Evolutionary conservation across 2,888 invertebrate genomes (phyloP).

Genomic region (Rosalia funebris): DNA sequence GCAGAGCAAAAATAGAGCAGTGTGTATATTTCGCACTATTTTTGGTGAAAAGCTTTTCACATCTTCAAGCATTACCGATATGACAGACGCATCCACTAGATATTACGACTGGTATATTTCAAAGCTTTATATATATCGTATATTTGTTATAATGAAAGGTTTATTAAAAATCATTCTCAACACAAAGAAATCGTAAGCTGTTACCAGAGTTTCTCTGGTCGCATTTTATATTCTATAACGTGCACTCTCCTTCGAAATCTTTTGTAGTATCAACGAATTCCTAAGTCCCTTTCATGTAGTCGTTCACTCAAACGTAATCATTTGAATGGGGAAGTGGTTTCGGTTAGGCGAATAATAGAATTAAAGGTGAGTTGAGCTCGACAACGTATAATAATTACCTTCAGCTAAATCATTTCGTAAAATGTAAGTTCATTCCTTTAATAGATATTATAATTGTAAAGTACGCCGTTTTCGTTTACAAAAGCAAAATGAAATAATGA

Average conservation of each 20-base stretch:
- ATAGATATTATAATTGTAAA: too few relatives aligned
- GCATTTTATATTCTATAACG: conserved; percentile 13
- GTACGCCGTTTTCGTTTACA: too few relatives aligned
- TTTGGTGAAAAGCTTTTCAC: too few relatives aligned
- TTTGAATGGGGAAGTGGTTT: conserved; percentile 17
- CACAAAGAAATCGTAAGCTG: conserved; percentile 8
- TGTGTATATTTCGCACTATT: too few relatives aligned
- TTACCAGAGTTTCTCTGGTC: conserved; percentile 1
- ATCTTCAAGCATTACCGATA: too few relatives aligned
- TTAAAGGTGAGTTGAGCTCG: neutral
- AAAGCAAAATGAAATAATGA: too few relatives aligned
- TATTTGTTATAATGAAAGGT: too few relatives aligned
- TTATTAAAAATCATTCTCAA: conserved; percentile 6
- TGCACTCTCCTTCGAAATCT: conserved; percentile 14
- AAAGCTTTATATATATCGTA: too few relatives aligned
- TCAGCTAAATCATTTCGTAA: neutral
- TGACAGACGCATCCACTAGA: too few relatives aligned
- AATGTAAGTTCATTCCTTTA: neutral
- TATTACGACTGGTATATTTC: too few relatives aligned
- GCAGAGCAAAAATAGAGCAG: too few relatives aligned
- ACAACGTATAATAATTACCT: conserved; percentile 16
- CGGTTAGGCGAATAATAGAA: conserved; percentile 15
- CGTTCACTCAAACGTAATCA: conserved; percentile 19
- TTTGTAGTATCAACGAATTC: conserved; percentile 19
- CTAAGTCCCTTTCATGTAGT: conserved; percentile 15